Evolutionary conservation across 2,113 vertebrate species (phyloP), one percentile per base, ranked within the genome.

Genomic region (Scytalopus superciliaris): DNA sequence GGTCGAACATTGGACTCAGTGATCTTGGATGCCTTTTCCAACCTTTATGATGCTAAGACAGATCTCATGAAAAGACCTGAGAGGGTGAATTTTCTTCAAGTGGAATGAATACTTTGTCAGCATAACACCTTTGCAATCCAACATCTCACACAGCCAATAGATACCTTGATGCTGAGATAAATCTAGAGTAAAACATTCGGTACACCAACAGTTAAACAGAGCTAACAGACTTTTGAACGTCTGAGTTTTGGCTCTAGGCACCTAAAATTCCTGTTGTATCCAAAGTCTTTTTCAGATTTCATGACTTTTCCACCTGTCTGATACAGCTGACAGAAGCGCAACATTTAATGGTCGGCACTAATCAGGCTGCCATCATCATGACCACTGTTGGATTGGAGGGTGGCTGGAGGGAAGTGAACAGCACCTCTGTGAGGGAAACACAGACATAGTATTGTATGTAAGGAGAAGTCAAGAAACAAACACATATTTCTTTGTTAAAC

Each of bases 261-360:
- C 14, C 5, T 66, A 30, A 79, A 79, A 78, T 60, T 13, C 12
- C 24, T 62, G 18, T 52, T 67, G 9, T 19, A 45, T 35, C 27
- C 12, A 88, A 82, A 59, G 42, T 11, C 19, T 9, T 86, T 62
- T 73, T 42, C 33, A 66, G 28, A 68, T 63, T 40, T 63, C 40
- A 31, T 23, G 11, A 8, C 62, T 89, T 85, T 72, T 8, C 23
- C 6, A 56, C 25, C 25, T 49, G 4, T 37, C 30, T 31, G 23
- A 42, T 21, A 55, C n/a, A 80, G 45, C 12, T 60, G 50, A 14
- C 45, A 44, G 39, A 55, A 75, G 72, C 7, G 23, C 0, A 15
- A 39, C 0, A 0, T 50, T 57, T 27, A 19, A 12, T 30, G 55
- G 30, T 27, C 2, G 1, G 33, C 39, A 79, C 33, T 19, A 66